Base-by-base conservation (phyloP, 2,888 invertebrate species). In the Ferdinandea cuprea region DNA sequence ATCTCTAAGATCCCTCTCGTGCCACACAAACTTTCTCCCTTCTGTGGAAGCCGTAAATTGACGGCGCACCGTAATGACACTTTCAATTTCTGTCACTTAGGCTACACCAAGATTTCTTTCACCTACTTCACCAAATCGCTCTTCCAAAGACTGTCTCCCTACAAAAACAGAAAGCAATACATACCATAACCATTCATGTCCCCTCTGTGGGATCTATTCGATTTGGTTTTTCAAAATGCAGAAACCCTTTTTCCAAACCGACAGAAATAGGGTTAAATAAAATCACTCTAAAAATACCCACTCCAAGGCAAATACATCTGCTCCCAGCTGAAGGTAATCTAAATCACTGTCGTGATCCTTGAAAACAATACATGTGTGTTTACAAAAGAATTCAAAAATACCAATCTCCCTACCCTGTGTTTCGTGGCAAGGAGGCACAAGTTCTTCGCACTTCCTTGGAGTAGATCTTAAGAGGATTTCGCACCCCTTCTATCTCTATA, bases 361-460 rank as follows among this genome's bases (percentile, higher is more conserved):
- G 30, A 42, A 65, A 72, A 66, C 66, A 74, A 66, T 66, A 40
- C 61, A 61, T 37, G 46, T 15, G 50, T 44, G 50, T 73, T 61
- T 35, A 44, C 35, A 54, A 72, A 79, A 73, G 78, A 72, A 79
- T 79, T 73, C 58, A 46, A 65, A 76, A 65, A 6, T 15, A 40
- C 40, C 44, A 58, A 35, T 35, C 37, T 15, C 56, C 37, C 44
- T 52, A 21, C 42, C 42, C 11, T 19, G 3, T 15, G 6, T 25
- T 21, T 15, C n/a, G 7, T 25, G 58, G 40, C 7, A 13, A 37
- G 56, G 13, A 56, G 54, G 58, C 76, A 73, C 78, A 61, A 73
- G 83, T 56, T 50, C 50, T 83, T 78, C 78, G n/a, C 83, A 83
- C 83, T 78, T 78, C 52, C 73, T 78, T 78, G 6, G 50, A 48